A percentile compares a stretch with the other conserved stretches of the same genome.
Evolutionary conservation across 2,113 vertebrate genomes (phyloP).

Genomic region (Neopipo cinnamomea): DNA sequence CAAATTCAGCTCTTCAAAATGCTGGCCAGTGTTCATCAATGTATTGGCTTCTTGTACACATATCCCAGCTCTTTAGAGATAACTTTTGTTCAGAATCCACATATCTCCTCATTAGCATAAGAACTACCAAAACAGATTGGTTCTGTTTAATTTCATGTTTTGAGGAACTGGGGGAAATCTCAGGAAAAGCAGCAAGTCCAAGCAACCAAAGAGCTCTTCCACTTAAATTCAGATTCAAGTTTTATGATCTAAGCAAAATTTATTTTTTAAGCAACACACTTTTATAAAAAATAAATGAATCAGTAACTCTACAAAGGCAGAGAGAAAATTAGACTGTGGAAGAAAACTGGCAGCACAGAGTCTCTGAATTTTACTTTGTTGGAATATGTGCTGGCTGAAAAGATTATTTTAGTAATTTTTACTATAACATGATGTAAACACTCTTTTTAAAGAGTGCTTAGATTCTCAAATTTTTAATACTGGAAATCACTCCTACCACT

Average conservation of each 20-base stretch:
- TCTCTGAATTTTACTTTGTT: not conserved
- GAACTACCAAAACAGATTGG: constrained; percentile 35
- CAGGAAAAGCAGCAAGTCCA: not conserved
- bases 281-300: not conserved
- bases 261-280: not conserved
- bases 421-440: not conserved
- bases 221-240: not conserved
- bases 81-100: constrained; percentile 48
- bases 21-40: constrained; percentile 26
- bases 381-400: not conserved
- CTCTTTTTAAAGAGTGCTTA: not conserved
- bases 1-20: constrained; percentile 33
- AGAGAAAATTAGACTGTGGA: not conserved
- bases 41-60: constrained; percentile 22
- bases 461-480: not conserved
- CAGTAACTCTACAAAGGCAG: not conserved
- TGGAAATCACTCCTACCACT: not conserved
- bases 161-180: not conserved
- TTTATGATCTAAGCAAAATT: not conserved
- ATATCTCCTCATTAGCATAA: constrained; percentile 10
- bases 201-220: not conserved
- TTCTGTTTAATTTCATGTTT: constrained; percentile 12
- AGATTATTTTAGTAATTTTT: not conserved
- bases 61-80: constrained; percentile 1
- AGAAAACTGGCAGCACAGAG: not conserved